Conservation (phyloP, 2,888 invertebrate genomes). For the Hyposoter didymator region DNA sequence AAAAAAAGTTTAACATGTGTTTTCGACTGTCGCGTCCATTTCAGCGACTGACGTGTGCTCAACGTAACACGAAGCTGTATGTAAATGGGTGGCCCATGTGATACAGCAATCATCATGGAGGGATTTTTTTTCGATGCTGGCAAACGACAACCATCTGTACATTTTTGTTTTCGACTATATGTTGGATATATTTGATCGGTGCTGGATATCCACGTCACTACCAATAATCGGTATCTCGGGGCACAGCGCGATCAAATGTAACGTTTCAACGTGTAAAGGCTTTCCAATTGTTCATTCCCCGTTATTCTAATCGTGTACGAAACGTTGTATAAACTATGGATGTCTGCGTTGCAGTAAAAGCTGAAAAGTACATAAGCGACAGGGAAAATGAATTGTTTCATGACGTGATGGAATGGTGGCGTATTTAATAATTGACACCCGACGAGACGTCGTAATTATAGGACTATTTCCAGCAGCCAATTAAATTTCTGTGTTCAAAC, state of each 20-base stretch:
- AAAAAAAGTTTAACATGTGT: slow-evolving; percentile 74
- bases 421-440: slow-evolving; percentile 62
- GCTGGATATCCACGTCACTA: neutral
- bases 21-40: slow-evolving; percentile 68
- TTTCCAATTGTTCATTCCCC: slow-evolving; percentile 25
- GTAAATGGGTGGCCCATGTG: slow-evolving; percentile 56
- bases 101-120: slow-evolving; percentile 38
- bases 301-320: neutral
- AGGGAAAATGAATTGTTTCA: slow-evolving; percentile 14
- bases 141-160: slow-evolving; percentile 34
- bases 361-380: neutral
- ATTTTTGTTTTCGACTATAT: slow-evolving; percentile 23
- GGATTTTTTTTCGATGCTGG: slow-evolving; percentile 40
- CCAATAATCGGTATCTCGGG: slow-evolving; percentile 25
- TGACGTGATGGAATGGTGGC: slow-evolving; percentile 33
- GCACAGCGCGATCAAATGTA: slow-evolving; percentile 3
- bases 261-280: slow-evolving; percentile 16
- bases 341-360: neutral
- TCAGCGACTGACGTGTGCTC: slow-evolving; percentile 54
- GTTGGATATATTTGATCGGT: slow-evolving; percentile 1
- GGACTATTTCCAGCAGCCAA: slow-evolving; percentile 55
- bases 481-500: slow-evolving; percentile 56
- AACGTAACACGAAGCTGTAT: slow-evolving; percentile 30
- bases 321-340: slow-evolving; percentile 5
- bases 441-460: slow-evolving; percentile 57